Base-by-base conservation (phyloP, 2,797 vertebrate species). In the Allenopithecus nigroviridis region DNA sequence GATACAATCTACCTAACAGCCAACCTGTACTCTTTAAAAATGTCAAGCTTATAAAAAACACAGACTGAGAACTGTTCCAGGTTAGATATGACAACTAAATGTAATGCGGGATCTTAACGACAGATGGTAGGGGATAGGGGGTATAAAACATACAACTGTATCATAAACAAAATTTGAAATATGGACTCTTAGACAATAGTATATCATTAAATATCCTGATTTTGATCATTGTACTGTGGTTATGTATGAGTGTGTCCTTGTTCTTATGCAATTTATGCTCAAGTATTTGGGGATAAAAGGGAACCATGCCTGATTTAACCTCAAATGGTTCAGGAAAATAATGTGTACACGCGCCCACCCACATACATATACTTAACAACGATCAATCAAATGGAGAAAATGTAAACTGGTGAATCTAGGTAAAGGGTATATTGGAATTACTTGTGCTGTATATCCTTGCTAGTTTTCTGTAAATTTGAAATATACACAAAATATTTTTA, bases 31-130 rank as follows among this genome's bases (percentile, higher is more conserved):
- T 41, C 78, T 91, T 91, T 46, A 84, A 93, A 94, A 79, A 57
- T 43, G 21, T n/a, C 79, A 96, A 92, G 36, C 75, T 86, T 39
- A 57, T 75, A 12, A 87, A 94, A 96, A 84, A 41, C 70, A 96
- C 86, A 92, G 50, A 83, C 59, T 89, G 81, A 95, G 24, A 97
- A 95, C 59, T 87, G 19, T 21, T 90, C 53, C 72, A 79, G 13
- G 53, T 68, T 95, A 84, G 30, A 61, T 1, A 74, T 33, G 36
- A 70, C 21, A 64, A 61, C 30, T 81, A 87, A 89, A 59, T 59
- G 5, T 28, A 41, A 33, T 3, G 9, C 11, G 33, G 6, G 53
- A 84, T 64, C 68, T 79, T 79, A 36, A 75, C 3, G 85, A 55
- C 46, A 83, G 36, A 79, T 17, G 26, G 55, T 41, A 9, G 30